phyloP scores from a whole-genome alignment of 2,888 invertebrate species.

The Drosophila siamana region DNA sequence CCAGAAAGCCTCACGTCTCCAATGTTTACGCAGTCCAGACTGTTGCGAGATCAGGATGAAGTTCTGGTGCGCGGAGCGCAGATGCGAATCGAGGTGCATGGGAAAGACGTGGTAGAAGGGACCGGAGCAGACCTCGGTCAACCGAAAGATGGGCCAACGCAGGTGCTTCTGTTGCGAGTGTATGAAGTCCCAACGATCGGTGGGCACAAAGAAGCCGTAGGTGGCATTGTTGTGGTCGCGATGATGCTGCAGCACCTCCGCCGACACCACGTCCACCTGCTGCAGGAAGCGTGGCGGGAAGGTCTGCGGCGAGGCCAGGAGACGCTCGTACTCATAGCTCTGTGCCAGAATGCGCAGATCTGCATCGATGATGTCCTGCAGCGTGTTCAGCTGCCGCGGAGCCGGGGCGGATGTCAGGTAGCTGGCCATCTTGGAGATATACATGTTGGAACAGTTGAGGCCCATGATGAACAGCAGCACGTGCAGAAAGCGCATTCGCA shows the following conservation, averaged over 20 bases:
- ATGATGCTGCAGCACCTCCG: constrained; percentile 50
- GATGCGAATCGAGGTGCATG: constrained; percentile 74
- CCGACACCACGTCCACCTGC: constrained; percentile 51
- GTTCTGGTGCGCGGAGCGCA: constrained; percentile 56
- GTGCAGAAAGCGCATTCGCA: constrained; percentile 68
- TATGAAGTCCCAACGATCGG: constrained; percentile 80
- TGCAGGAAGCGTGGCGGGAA: constrained; percentile 56
- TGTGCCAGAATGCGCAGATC: constrained; percentile 65
- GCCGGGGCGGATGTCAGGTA: constrained; percentile 67
- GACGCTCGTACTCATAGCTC: constrained; percentile 56
- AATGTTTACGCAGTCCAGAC: constrained; percentile 63
- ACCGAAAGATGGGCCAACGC: constrained; percentile 69
- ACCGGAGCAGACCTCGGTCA: constrained; percentile 74
- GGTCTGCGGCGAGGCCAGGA: constrained; percentile 29
- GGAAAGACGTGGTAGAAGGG: constrained; percentile 78
- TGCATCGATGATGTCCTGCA: constrained; percentile 71
- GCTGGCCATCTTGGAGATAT: constrained; percentile 76
- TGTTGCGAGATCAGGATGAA: constrained; percentile 72
- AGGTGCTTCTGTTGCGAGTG: constrained; percentile 71
- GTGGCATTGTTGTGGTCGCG: constrained; percentile 69
- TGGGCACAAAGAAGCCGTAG: constrained; percentile 70
- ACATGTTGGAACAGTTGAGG: constrained; percentile 74
- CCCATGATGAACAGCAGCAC: constrained; percentile 70
- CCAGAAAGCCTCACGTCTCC: constrained; percentile 68
- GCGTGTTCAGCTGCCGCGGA: constrained; percentile 62